A percentile compares a stretch with the other conserved stretches of the same genome.
Evolutionary conservation across 1,140 invertebrate species (phyloP).

Genomic region (Lasioglossum baleicum): DNA sequence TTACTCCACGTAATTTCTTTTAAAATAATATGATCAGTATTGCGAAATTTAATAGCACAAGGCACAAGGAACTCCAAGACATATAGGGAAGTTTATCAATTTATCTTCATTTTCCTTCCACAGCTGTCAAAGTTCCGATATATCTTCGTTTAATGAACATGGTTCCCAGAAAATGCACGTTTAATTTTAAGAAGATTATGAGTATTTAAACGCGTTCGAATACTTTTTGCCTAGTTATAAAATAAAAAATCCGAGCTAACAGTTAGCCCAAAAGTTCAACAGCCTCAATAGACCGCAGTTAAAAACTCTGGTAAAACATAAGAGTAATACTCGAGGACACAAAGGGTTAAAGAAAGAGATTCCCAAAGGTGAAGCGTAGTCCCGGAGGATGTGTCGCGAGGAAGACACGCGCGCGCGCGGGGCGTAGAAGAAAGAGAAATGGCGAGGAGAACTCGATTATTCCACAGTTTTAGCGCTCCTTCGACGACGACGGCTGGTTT

Average conservation of each 20-base stretch:
- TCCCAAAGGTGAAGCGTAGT: constrained; percentile 4
- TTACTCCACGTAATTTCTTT: too few species aligned
- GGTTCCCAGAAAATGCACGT: background rate
- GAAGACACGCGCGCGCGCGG: background rate
- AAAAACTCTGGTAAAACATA: too few species aligned
- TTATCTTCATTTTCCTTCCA: background rate
- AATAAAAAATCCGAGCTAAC: too few species aligned
- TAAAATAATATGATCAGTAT: background rate
- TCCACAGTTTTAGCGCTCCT: constrained; percentile 37
- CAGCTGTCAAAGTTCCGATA: constrained; percentile 2
- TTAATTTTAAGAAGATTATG: too few species aligned
- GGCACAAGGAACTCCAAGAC: background rate
- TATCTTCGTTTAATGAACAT: background rate
- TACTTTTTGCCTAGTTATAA: too few species aligned
- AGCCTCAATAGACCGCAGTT: too few species aligned
- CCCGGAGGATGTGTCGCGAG: constrained; percentile 5
- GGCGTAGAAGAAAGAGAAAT: background rate
- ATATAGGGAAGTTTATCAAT: background rate
- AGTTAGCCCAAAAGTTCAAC: too few species aligned
- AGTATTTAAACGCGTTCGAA: too few species aligned
- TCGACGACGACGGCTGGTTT: background rate
- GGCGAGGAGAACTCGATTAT: constrained; percentile 47
- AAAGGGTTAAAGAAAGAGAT: background rate
- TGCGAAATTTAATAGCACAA: background rate
- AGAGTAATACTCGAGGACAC: too few species aligned